Conservation (phyloP, 2,888 invertebrate genomes). For the Ophraella communa region DNA sequence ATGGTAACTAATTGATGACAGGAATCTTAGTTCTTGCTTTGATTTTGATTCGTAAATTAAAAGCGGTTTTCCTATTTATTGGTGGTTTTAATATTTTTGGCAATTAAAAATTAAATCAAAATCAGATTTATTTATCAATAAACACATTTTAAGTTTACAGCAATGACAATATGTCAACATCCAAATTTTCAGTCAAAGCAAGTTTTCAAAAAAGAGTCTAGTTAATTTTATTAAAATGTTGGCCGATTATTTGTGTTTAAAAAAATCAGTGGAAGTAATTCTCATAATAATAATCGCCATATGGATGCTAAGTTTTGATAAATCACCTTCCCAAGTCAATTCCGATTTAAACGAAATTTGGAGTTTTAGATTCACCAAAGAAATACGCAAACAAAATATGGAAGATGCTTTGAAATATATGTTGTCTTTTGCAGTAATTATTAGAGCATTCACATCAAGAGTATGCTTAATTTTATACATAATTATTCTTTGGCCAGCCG, state of each 20-base stretch:
- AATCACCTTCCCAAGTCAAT: slow-evolving; percentile 7
- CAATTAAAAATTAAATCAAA: not conserved
- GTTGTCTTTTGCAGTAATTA: slow-evolving; percentile 12
- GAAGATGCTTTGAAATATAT: slow-evolving; percentile 6
- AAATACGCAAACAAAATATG: slow-evolving; percentile 4
- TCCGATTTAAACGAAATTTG: slow-evolving; percentile 22
- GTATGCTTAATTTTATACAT: slow-evolving; percentile 20
- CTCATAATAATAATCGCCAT: slow-evolving; percentile 20
- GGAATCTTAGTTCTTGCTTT: not conserved
- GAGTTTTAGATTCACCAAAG: slow-evolving; percentile 14
- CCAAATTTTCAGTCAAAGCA: not conserved
- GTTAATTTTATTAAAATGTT: slow-evolving; percentile 12
- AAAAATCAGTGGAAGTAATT: slow-evolving; percentile 20
- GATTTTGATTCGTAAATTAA: too few species aligned
- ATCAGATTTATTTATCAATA: not conserved
- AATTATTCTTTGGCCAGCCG: slow-evolving; percentile 16
- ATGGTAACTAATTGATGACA: too few species aligned
- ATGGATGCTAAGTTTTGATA: slow-evolving; percentile 12
- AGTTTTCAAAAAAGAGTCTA: not conserved
- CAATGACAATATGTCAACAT: not conserved
- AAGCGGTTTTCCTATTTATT: too few species aligned
- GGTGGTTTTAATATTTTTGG: too few species aligned
- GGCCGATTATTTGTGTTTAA: not conserved
- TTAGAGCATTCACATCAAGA: slow-evolving; percentile 15
- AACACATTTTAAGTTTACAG: not conserved